Evolutionary conservation across 2,888 invertebrate genomes (phyloP).

Genomic region (Leptopilina syphax): DNA sequence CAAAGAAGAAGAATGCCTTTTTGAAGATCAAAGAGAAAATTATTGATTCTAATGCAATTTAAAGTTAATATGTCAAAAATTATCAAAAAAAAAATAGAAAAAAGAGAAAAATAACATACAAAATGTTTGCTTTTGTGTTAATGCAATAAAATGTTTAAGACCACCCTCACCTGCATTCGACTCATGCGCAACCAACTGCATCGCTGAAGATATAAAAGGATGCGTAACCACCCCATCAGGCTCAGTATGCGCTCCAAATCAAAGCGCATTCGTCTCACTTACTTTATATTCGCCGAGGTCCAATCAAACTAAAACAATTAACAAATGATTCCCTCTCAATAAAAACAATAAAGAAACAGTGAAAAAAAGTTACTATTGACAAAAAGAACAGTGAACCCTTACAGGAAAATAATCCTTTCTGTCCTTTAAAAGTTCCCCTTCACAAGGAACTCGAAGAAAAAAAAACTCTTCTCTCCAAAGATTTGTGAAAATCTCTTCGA

Average conservation of each 20-base stretch:
- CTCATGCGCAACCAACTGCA: slow-evolving; percentile 62
- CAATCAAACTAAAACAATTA: neutral
- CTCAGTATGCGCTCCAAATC: slow-evolving; percentile 63
- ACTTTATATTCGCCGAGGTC: slow-evolving; percentile 9
- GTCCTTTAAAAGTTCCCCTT: neutral
- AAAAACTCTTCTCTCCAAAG: no score
- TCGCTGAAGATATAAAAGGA: slow-evolving; percentile 66
- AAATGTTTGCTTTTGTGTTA: neutral
- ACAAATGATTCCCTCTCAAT: neutral
- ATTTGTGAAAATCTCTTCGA: no score
- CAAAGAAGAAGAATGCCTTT: no score
- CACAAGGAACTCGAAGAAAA: no score
- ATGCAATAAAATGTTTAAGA: neutral
- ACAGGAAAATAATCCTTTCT: neutral
- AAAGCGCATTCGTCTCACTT: slow-evolving; percentile 41
- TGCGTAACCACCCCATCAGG: slow-evolving; percentile 55
- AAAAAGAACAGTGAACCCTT: neutral
- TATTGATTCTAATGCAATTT: no score
- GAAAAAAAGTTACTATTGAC: no score
- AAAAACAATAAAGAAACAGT: neutral
- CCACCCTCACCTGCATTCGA: slow-evolving; percentile 43
- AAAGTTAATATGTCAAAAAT: no score
- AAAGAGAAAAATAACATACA: neutral
- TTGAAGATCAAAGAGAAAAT: no score
- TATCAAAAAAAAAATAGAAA: no score